Percentiles rank a stretch among this genome's conserved stretches.
Conservation (phyloP, 2,113 vertebrate genomes). For the Rattus norvegicus region DNA sequence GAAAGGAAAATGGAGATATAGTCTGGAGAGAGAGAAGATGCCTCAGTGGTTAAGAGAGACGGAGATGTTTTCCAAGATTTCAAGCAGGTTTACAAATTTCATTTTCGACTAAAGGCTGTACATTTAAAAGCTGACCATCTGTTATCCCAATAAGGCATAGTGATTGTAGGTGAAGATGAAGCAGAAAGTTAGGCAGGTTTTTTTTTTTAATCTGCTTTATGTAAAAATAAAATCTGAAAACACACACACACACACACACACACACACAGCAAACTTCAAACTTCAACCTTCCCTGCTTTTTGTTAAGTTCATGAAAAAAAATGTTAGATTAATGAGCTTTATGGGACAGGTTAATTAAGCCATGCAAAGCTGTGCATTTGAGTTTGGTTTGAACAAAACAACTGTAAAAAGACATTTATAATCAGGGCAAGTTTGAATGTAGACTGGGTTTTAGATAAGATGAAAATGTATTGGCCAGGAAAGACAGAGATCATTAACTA, state of each 20-base stretch:
- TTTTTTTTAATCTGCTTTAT: conserved; percentile 46
- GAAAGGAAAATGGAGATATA: conserved; percentile 17
- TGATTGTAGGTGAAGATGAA: conserved; percentile 60
- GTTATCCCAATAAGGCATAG: conserved; percentile 17
- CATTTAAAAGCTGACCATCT: conserved; percentile 66
- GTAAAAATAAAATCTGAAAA: conserved; percentile 37
- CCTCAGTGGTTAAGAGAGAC: background rate
- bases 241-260: background rate
- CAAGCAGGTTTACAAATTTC: conserved; percentile 58
- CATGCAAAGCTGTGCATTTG: background rate
- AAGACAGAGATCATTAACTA: conserved; percentile 54
- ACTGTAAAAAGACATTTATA: conserved; percentile 55
- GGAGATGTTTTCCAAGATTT: conserved; percentile 28
- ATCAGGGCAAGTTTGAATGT: conserved; percentile 43
- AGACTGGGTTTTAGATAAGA: conserved; percentile 59
- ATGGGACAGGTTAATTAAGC: background rate
- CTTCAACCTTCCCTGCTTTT: background rate
- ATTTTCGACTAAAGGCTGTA: conserved; percentile 55
- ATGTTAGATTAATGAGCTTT: background rate
- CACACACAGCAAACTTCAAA: background rate
- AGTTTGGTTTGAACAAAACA: conserved; percentile 54
- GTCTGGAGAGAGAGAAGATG: no score
- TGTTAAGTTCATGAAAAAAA: conserved; percentile 28
- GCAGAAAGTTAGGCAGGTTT: conserved; percentile 27
- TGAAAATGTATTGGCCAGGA: conserved; percentile 58